Evolutionary conservation across 2,797 vertebrate species (phyloP).

Genomic region (Adelosebastes latens): DNA sequence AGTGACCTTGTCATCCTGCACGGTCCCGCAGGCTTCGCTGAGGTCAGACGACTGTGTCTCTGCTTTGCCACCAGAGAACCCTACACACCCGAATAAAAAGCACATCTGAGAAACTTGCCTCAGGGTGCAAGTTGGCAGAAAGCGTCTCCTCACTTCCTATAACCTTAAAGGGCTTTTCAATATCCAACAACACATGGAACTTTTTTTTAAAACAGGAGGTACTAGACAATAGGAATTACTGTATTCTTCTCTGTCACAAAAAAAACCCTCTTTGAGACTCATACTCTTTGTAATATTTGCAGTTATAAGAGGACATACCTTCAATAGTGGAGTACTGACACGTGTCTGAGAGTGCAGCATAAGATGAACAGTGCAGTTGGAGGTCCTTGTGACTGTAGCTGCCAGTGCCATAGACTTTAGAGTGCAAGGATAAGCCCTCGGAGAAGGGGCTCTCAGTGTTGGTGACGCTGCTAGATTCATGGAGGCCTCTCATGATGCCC

Average conservation of each 20-base stretch:
- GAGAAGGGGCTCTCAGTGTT: slow-evolving; percentile 78
- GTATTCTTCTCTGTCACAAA: neutral
- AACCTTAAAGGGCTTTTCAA: neutral
- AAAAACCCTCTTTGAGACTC: neutral
- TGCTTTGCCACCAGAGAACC: slow-evolving; percentile 82
- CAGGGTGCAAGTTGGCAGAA: neutral
- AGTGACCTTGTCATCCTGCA: slow-evolving; percentile 86
- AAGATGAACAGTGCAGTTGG: slow-evolving; percentile 87
- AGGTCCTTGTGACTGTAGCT: slow-evolving; percentile 86
- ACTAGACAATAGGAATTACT: neutral
- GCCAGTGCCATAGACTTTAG: slow-evolving; percentile 85
- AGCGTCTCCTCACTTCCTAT: neutral
- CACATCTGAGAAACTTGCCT: slow-evolving; percentile 24
- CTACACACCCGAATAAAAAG: slow-evolving; percentile 69
- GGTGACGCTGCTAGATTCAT: slow-evolving; percentile 67
- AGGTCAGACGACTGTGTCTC: slow-evolving; percentile 80
- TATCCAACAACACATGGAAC: neutral
- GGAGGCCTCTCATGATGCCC: slow-evolving; percentile 73
- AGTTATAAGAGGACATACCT: slow-evolving; percentile 79
- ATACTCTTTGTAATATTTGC: neutral
- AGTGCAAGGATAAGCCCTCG: slow-evolving; percentile 78
- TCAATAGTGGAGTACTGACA: slow-evolving; percentile 88
- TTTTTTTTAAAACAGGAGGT: neutral
- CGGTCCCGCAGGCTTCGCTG: slow-evolving; percentile 78
- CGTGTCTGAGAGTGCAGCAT: slow-evolving; percentile 83